phyloP scores from a whole-genome alignment of 2,888 invertebrate genomes.

The Amiota mariae region DNA sequence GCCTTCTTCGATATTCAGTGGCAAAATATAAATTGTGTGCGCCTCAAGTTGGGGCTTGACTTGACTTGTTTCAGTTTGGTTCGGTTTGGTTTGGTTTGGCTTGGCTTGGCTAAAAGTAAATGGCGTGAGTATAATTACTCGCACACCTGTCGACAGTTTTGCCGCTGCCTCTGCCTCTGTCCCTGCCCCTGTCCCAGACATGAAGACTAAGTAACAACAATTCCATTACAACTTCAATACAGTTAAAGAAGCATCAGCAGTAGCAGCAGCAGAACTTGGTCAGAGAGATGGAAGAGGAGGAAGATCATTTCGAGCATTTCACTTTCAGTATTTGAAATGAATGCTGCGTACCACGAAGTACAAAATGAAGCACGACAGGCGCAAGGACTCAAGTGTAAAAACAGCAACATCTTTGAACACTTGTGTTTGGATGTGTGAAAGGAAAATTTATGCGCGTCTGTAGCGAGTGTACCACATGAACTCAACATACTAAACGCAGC shows the following conservation, averaged over 20 bases:
- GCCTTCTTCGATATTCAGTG: conserved; percentile 43
- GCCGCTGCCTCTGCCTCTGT: conserved; percentile 41
- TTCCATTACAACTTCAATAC: conserved; percentile 15
- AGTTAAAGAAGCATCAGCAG: conserved; percentile 7
- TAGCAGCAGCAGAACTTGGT: conserved; percentile 51
- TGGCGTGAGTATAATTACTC: conserved; percentile 63
- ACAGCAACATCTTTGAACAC: conserved; percentile 33
- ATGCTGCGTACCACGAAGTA: conserved; percentile 44
- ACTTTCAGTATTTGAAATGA: conserved; percentile 59
- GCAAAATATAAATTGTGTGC: conserved; percentile 63
- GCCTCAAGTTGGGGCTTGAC: conserved; percentile 12
- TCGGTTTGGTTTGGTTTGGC: conserved; percentile 5
- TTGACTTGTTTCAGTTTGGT: not conserved
- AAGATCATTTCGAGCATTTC: conserved; percentile 44
- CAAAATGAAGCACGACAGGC: conserved; percentile 17
- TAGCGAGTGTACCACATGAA: conserved; percentile 46
- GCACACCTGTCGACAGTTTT: conserved; percentile 66
- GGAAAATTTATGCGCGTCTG: conserved; percentile 37
- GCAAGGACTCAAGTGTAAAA: conserved; percentile 33
- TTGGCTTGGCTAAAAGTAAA: conserved; percentile 39
- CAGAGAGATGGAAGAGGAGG: too few relatives aligned
- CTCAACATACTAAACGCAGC: conserved; percentile 53
- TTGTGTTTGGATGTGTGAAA: conserved; percentile 36
- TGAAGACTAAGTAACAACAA: conserved; percentile 3
- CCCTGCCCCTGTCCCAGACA: conserved; percentile 34